phyloP scores from a whole-genome alignment of 2,797 vertebrate genomes.

The Scyliorhinus canicula region DNA sequence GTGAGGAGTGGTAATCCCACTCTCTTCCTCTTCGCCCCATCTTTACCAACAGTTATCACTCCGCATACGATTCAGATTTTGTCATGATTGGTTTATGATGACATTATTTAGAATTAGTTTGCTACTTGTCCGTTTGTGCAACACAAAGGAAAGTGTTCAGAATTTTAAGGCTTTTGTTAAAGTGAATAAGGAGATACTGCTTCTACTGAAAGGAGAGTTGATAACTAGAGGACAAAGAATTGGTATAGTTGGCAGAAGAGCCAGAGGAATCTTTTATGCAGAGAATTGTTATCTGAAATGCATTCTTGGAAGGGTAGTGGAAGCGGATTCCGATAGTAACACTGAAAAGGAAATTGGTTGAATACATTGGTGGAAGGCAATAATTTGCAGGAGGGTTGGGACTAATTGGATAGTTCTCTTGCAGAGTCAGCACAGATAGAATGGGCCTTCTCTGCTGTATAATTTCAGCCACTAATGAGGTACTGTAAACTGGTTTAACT shows the following conservation, averaged over 20 bases:
- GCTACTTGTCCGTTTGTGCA: neutral
- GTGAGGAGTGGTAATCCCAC: neutral
- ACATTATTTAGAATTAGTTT: neutral
- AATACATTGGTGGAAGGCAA: neutral
- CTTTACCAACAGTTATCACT: neutral
- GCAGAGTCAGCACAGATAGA: neutral
- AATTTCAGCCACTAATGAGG: neutral
- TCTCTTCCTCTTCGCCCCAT: neutral
- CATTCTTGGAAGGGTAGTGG: neutral
- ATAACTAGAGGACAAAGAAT: too few relatives aligned
- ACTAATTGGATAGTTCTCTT: neutral
- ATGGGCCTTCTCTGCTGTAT: neutral
- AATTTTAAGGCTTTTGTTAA: neutral
- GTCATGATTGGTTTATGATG: neutral
- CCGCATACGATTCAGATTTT: neutral
- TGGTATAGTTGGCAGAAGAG: neutral
- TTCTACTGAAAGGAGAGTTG: neutral
- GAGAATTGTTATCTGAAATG: neutral
- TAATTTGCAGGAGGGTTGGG: neutral
- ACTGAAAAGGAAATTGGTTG: neutral
- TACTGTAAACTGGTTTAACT: constrained; percentile 7
- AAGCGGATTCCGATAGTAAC: neutral
- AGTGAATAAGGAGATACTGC: neutral
- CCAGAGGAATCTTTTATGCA: neutral
- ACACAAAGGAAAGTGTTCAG: neutral